Percentiles rank a stretch among this genome's conserved stretches.
Conservation (phyloP, 2,888 invertebrate genomes). For the Trissolcus japonicus region DNA sequence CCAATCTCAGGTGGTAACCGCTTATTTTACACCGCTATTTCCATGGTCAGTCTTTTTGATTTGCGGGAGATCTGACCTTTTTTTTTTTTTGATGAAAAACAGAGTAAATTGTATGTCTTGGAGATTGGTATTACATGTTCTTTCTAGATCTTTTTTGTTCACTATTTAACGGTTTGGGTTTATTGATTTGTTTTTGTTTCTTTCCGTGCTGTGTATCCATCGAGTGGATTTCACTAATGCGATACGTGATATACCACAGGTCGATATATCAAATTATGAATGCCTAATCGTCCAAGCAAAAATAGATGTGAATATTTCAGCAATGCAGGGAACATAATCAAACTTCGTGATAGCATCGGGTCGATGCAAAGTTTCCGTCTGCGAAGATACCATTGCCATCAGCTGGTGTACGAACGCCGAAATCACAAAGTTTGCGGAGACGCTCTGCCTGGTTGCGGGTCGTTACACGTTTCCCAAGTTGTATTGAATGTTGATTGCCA, state of each 20-base stretch:
- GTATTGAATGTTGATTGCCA: conserved; percentile 3
- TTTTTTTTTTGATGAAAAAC: conserved; percentile 25
- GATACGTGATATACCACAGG: conserved; percentile 30
- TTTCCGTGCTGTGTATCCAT: neutral
- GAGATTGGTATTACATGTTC: conserved; percentile 17
- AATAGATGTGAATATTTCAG: conserved; percentile 43
- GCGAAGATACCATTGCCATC: neutral
- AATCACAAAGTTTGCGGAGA: conserved; percentile 2
- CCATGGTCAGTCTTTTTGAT: conserved; percentile 19
- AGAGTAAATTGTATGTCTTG: conserved; percentile 24
- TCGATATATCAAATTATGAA: conserved; percentile 45
- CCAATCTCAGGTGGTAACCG: conserved; percentile 22
- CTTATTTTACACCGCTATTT: conserved; percentile 20
- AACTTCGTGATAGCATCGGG: conserved; percentile 17
- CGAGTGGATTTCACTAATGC: conserved; percentile 17
- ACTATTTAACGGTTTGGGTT: conserved; percentile 21
- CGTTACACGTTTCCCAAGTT: conserved; percentile 2
- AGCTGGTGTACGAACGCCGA: conserved; percentile 2
- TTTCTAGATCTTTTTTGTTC: neutral
- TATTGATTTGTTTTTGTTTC: conserved; percentile 22
- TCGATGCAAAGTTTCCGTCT: conserved; percentile 10
- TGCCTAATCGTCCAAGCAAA: conserved; percentile 27
- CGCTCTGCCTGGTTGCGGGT: neutral
- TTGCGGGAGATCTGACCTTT: conserved; percentile 25
- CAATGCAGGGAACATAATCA: conserved; percentile 13